Evolutionary conservation across 2,113 vertebrate species (phyloP).

Genomic region (Pseudorectes ferrugineus): DNA sequence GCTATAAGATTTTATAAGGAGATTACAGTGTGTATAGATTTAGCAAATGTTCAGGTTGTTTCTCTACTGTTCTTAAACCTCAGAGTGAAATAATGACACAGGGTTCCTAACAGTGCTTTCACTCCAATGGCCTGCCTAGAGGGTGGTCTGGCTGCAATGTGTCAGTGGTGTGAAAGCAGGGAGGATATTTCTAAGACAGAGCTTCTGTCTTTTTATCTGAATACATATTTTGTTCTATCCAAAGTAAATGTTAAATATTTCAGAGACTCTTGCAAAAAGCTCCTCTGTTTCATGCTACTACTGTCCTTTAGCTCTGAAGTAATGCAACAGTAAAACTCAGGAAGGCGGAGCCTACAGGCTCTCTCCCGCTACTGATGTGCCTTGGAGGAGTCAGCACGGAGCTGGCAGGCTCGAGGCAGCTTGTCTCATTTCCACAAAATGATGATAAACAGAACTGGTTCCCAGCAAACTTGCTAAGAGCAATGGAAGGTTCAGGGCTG

Average conservation of each 20-base stretch:
- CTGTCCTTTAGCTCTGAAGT: not conserved
- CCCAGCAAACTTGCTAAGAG: not conserved
- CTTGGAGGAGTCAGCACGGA: not conserved
- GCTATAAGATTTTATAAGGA: not conserved
- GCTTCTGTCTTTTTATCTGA: not conserved
- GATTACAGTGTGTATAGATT: not conserved
- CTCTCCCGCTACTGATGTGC: not conserved
- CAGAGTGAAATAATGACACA: not conserved
- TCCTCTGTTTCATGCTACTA: not conserved
- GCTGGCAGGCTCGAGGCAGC: not conserved
- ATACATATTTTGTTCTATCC: not conserved
- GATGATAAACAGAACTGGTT: not conserved
- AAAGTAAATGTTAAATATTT: not conserved
- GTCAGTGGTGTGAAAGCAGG: not conserved
- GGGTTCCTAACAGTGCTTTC: not conserved
- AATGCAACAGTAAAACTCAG: not conserved
- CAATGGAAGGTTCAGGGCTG: not conserved
- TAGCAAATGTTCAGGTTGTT: not conserved
- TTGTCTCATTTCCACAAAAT: not conserved
- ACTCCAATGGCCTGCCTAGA: not conserved
- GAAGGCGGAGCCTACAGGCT: not conserved
- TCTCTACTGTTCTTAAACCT: not conserved
- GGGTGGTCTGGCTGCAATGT: not conserved
- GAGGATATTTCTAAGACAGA: not conserved
- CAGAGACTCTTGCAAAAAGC: not conserved